Base-by-base conservation (phyloP, 2,888 invertebrate genomes). In the Priocnemis perturbator region DNA sequence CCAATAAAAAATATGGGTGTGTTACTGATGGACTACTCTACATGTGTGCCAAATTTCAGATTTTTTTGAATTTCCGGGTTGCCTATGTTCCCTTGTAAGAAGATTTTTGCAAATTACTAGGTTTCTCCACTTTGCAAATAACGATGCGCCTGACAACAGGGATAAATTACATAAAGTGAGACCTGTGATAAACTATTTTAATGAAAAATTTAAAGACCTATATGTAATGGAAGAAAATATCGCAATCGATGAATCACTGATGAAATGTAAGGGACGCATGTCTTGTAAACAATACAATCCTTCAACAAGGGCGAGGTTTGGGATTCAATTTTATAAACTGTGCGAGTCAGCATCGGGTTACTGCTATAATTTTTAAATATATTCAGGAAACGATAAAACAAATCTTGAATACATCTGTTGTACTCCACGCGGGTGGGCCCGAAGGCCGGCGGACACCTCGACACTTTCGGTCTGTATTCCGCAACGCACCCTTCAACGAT, bases 21-120 rank as follows among this genome's bases (percentile, higher is more conserved):
- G n/a, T n/a, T n/a, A n/a, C n/a, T n/a, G n/a, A n/a, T n/a, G n/a
- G n/a, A n/a, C n/a, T n/a, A n/a, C n/a, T n/a, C n/a, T n/a, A n/a
- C n/a, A n/a, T n/a, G n/a, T n/a, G n/a, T n/a, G n/a, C n/a, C n/a
- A n/a, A n/a, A n/a, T n/a, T n/a, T n/a, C n/a, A n/a, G n/a, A n/a
- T n/a, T n/a, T n/a, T n/a, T n/a, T n/a, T n/a, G n/a, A n/a, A n/a
- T n/a, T n/a, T n/a, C n/a, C n/a, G n/a, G n/a, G n/a, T n/a, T n/a
- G n/a, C n/a, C n/a, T n/a, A n/a, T n/a, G n/a, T n/a, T n/a, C n/a
- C n/a, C n/a, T n/a, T n/a, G n/a, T n/a, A 3, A 55, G 23, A 47
- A 60, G 66, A 66, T 66, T 55, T 66, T 53, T 66, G 4, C 55
- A 55, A 47, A 66, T 66, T 7, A 55, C 66, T 47, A 60, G 48